Percentiles rank a stretch among this genome's conserved stretches.
These are phyloP conservation scores for Stylophora pistillata DNA, from an alignment of 64 coral and sea anemone species.

Conservation along the genomic window DNA sequence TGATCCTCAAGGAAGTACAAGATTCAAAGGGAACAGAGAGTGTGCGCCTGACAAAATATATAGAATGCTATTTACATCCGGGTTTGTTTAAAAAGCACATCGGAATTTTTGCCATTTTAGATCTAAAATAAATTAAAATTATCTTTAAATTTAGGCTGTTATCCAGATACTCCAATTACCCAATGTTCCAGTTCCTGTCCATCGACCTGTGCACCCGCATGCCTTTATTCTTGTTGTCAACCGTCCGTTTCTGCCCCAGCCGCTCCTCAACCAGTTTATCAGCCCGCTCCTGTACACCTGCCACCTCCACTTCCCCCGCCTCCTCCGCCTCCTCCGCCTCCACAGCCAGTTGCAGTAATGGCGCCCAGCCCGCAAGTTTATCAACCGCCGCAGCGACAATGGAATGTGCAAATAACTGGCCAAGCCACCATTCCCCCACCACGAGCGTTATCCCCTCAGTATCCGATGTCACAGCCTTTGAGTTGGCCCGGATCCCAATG, in stretches of 20 bases:
- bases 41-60: too few relatives aligned
- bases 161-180: not conserved
- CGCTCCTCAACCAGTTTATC: not conserved
- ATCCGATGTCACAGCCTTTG: not conserved
- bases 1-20: too few relatives aligned
- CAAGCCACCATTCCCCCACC: not conserved
- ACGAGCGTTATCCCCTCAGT: not conserved
- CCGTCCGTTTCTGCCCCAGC: not conserved
- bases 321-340: not conserved
- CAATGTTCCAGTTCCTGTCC: constrained; percentile 29
- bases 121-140: not conserved
- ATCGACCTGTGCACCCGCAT: constrained; percentile 2
- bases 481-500: constrained; percentile 17
- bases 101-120: not conserved
- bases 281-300: not conserved
- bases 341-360: not conserved
- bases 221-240: constrained; percentile 25
- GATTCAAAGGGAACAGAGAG: too few relatives aligned
- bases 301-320: not conserved
- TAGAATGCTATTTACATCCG: too few relatives aligned
- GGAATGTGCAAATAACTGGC: not conserved
- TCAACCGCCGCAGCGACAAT: constrained; percentile 16
- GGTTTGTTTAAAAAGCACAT: too few relatives aligned
- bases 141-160: constrained; percentile 9
- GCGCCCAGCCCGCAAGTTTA: not conserved